These are phyloP conservation scores for Podarcis siculus DNA, from an alignment of 2,797 vertebrate genomes.

Conservation along the genomic window DNA sequence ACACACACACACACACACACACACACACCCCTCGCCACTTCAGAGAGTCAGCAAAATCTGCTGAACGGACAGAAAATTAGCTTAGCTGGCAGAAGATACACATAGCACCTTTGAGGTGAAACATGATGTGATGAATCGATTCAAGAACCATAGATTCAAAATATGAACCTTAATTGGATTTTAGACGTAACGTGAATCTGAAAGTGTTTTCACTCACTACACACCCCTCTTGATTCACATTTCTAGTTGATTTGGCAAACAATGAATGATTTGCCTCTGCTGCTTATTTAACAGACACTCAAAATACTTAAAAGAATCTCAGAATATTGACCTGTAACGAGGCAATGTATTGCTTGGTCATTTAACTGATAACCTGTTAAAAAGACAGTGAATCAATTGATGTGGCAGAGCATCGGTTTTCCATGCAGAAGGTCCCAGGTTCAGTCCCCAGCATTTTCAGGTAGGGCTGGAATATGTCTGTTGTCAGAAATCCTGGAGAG, in stretches of 20 bases:
- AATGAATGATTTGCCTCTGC: neutral
- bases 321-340: neutral
- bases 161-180: neutral
- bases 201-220: neutral
- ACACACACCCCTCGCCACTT: constrained; percentile 5
- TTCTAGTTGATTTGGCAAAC: neutral
- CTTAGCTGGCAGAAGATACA: constrained; percentile 3
- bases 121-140: constrained; percentile 10
- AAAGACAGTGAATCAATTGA: neutral
- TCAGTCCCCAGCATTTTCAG: too few species aligned
- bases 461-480: too few species aligned
- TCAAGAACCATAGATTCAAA: neutral
- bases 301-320: neutral
- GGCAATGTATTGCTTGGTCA: neutral
- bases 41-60: constrained; percentile 36
- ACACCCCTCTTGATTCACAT: neutral
- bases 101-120: neutral
- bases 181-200: neutral
- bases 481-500: too few species aligned
- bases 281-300: neutral
- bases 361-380: neutral
- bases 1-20: too few species aligned
- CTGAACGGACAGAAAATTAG: constrained; percentile 43
- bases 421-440: too few species aligned
- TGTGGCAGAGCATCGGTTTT: too few species aligned